Base-by-base conservation (phyloP, 2,888 invertebrate genomes). In the Caprella mutica region DNA sequence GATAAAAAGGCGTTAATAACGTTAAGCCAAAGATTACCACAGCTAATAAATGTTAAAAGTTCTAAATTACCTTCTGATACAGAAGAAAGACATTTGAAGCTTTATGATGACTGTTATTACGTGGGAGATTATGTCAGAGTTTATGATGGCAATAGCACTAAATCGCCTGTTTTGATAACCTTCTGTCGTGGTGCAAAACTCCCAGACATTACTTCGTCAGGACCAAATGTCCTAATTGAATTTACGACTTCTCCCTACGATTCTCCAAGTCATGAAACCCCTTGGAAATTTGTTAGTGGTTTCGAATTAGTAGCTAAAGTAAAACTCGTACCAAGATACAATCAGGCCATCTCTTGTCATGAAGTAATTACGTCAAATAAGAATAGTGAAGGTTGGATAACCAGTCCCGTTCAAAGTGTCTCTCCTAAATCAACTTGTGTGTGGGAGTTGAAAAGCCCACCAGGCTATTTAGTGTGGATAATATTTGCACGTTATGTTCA, bases 111-210 rank as follows among this genome's bases (percentile, higher is more conserved):
- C 70, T 89, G 89, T 74, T 86, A 88, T 72, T 82, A 85, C 72
- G 86, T 89, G 67, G 72, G 85, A 75, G 88, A 88, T 74, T 88
- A 86, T 75, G 86, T 89, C 67, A 87, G 86, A 30, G 82, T 88
- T 53, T 89, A 88, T 73, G 88, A 89, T 70, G 88, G 88, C 38
- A 87, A 88, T 71, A 88, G 88, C 67, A 88, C 87, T 39, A 78
- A 87, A 68, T 88, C 89, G 73, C 87, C 90, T 21, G 82, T 89
- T 65, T 82, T 91, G 69, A 76, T 90, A 67, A 86, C 87, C 75
- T 91, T 91, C 74, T 91, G 91, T 70, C 88, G 89, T 8, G 88
- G 88, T 35, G 86, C 88, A 69, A 80, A 86, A 3, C 84, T 90
- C 55, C 89, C 90, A 12, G 83, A 85, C 70, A 83, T 89, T 30